Percentiles rank a stretch among this genome's conserved stretches.
Evolutionary conservation across 37 sponge, comb jelly and placozoan species (phyloP).

Genomic region (Spongilla lacustris): DNA sequence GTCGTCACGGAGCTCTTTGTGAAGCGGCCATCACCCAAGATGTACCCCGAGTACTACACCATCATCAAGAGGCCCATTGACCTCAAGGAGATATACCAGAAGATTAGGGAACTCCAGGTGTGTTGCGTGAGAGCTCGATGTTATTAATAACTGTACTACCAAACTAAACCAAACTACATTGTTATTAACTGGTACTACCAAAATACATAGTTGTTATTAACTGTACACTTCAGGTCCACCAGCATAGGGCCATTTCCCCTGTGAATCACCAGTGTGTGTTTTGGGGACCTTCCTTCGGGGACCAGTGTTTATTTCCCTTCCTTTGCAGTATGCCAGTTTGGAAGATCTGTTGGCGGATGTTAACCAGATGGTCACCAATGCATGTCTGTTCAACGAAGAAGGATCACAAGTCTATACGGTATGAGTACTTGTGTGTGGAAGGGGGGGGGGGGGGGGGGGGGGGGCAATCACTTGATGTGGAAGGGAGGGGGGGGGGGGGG

Average conservation of each 20-base stretch:
- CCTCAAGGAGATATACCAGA: constrained; percentile 65
- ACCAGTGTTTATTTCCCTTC: not conserved
- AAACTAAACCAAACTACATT: too few relatives aligned
- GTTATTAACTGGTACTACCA: too few relatives aligned
- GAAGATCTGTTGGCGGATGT: constrained; percentile 66
- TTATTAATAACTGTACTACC: too few relatives aligned
- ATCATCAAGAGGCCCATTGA: constrained; percentile 82
- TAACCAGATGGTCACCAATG: constrained; percentile 75
- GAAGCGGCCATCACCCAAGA: constrained; percentile 63
- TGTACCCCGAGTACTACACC: constrained; percentile 83
- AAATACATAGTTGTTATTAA: too few relatives aligned
- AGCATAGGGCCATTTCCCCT: too few relatives aligned
- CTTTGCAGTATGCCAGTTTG: constrained; percentile 48
- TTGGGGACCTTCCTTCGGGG: not conserved
- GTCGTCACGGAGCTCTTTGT: constrained; percentile 68
- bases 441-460: not conserved
- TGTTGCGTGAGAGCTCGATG: too few relatives aligned
- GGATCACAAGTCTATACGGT: constrained; percentile 47
- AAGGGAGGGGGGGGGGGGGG: too few relatives aligned
- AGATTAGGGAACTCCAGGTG: constrained; percentile 28
- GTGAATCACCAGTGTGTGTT: too few relatives aligned
- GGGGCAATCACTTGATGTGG: not conserved
- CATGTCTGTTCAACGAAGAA: constrained; percentile 78
- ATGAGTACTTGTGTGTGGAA: constrained; percentile 2
- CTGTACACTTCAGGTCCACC: too few relatives aligned